Evolutionary conservation across 1,140 invertebrate species (phyloP), one percentile per base, ranked within the genome.

Genomic region (Neodiprion virginianus): DNA sequence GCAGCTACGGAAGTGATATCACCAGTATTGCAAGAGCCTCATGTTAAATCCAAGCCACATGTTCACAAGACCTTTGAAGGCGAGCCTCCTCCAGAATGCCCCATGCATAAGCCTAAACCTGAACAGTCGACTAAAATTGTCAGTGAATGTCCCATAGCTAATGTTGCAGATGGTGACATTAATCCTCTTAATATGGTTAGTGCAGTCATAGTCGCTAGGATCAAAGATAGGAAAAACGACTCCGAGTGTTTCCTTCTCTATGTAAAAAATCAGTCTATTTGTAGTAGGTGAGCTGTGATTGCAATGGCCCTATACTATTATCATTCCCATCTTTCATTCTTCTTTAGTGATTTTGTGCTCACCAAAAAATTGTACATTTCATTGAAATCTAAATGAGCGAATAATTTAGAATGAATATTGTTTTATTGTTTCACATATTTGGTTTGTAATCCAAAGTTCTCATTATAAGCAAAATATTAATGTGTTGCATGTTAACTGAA

Each of bases 181-280:
- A 95, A 96, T 89, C 94, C 94, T 3, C 89, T 94, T 71, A 96
- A 96, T 85, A 96, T 96, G 95, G 94, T 94, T 86, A 82, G 73
- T 77, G 74, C 49, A 72, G 69, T 74, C 40, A 75, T 21, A 61
- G 71, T 47, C 73, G 50, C 74, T 48, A 71, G 3, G 7, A 72
- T 70, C 66, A 61, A 61, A 40, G 28, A 2, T 40, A 5, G 28
- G 5, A 40, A 40, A 40, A 40, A 77, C 72, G 66, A 65, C 14
- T 66, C 72, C 17, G 71, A 65, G 73, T 66, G 8, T 71, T 75
- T 14, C 66, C 72, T 72, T 1, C 61, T 69, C 67, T 23, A 75
- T 3, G 70, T 40, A 40, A 3, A 40, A 40, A 40, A 5, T 40
- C 28, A 3, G 28, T 40, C 28, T 40, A 40, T 40, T 40, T 40